Conservation (phyloP, 1,140 invertebrate genomes). For the Drosophila kurseongensis region DNA sequence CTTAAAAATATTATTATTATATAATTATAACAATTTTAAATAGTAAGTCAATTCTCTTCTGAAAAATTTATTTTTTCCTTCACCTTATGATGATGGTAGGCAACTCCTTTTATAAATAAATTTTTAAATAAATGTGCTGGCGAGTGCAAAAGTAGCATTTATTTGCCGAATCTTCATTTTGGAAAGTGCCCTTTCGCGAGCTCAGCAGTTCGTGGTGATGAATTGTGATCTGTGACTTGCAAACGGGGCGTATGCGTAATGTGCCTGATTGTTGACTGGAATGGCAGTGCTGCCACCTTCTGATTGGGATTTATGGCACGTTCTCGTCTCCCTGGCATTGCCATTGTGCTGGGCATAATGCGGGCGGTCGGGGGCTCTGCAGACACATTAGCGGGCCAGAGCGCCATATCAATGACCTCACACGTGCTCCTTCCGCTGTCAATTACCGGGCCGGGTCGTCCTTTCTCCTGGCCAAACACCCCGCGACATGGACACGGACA, state of each 20-base stretch:
- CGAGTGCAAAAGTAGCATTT: too few species aligned
- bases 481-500: constrained; percentile 38
- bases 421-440: constrained; percentile 60
- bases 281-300: constrained; percentile 41
- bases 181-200: too few species aligned
- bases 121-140: too few species aligned
- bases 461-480: neutral
- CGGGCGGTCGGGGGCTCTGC: neutral
- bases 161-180: too few species aligned
- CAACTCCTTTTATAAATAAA: too few species aligned
- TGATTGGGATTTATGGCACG: constrained; percentile 77
- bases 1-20: too few species aligned
- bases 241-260: constrained; percentile 23
- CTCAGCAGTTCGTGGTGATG: neutral
- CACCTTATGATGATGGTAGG: too few species aligned
- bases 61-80: too few species aligned
- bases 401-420: constrained; percentile 66
- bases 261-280: constrained; percentile 13
- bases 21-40: too few species aligned
- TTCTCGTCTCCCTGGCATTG: constrained; percentile 42
- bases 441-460: constrained; percentile 36
- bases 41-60: too few species aligned
- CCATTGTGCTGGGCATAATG: constrained; percentile 44
- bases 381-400: constrained; percentile 50
- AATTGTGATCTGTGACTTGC: constrained; percentile 22